Evolutionary conservation across 2,797 vertebrate genomes (phyloP).

Genomic region (Gallinago stenura): DNA sequence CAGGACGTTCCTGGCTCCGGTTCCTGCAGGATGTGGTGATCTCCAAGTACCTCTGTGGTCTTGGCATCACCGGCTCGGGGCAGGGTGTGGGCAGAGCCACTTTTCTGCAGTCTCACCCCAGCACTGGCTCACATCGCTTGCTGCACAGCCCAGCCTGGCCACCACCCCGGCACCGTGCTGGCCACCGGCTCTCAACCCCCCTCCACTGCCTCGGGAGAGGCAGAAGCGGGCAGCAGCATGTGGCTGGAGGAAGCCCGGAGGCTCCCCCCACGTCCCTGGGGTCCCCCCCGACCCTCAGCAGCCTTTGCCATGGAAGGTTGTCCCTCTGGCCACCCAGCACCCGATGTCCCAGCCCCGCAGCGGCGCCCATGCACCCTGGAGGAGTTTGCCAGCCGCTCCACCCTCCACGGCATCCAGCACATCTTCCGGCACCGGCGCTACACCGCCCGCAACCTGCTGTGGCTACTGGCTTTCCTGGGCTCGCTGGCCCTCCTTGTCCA

Average conservation of each 20-base stretch:
- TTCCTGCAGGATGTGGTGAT: conserved; percentile 43
- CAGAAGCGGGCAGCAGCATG: not conserved
- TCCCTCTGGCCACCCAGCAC: fast-evolving
- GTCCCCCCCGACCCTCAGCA: not conserved
- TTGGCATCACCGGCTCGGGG: not conserved
- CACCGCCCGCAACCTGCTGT: conserved; percentile 25
- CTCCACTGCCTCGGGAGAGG: not conserved
- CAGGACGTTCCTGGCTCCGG: conserved; percentile 30
- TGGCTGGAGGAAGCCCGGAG: conserved; percentile 10
- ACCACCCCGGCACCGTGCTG: not conserved
- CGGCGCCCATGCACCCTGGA: not conserved
- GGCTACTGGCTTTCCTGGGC: conserved; percentile 63
- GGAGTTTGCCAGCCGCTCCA: conserved; percentile 57
- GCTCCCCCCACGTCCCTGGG: not conserved
- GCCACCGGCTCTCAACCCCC: not conserved
- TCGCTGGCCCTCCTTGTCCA: conserved; percentile 47
- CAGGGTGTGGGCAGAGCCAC: not conserved
- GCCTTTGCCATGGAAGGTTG: not conserved
- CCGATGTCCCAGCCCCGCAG: fast-evolving
- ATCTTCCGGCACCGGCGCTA: conserved; percentile 15
- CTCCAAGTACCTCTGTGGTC: conserved; percentile 31
- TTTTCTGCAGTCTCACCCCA: not conserved
- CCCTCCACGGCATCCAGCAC: conserved; percentile 67
- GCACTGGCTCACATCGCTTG: not conserved
- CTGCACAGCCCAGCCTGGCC: not conserved